Evolutionary conservation across 1,140 invertebrate species (phyloP), one percentile per base, ranked within the genome.

Genomic region (Penaeus indicus): DNA sequence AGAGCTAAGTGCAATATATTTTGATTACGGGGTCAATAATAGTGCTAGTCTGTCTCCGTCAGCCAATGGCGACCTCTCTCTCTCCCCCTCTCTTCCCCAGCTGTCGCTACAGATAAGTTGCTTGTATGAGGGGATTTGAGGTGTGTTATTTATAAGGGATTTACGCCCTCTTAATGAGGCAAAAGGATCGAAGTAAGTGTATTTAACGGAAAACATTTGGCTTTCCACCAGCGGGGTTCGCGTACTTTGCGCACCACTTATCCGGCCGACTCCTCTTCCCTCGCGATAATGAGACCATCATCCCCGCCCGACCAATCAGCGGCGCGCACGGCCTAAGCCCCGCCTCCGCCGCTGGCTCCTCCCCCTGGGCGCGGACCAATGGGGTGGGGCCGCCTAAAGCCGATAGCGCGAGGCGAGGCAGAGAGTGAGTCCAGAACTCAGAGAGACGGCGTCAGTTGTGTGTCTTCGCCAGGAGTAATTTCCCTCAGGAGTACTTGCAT

Each of bases 81-180:
- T 32, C 81, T 83, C 81, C 64, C 81, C 67, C 82, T 67, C 63
- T 67, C 82, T 84, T 61, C 7, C 54, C 80, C 80, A n/a, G 19
- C 54, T 21, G 19, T 63, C 80, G 22, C 54, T 54, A 18, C 54
- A 79, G 84, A 79, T 79, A 86, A 86, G 84, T 79, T 79, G 84
- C 63, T 77, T 72, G 84, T 62, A 77, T 67, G 72, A 18, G 84
- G 72, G 84, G 84, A 86, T 86, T 62, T 78, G 84, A 86, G 84
- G 84, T 78, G 84, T 79, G 84, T 77, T 86, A 86, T 86, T 86
- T 86, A 86, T 86, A 86, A 86, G 61, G 84, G 84, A 86, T 86
- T 86, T 86, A 86, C 84, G 75, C 84, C 84, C 84, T 86, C 84
- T 86, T 86, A 86, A 86, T 86, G 84, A 86, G 84, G 72, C 84